Conservation (phyloP, 2,888 invertebrate species). For the Maniola hyperantus region DNA sequence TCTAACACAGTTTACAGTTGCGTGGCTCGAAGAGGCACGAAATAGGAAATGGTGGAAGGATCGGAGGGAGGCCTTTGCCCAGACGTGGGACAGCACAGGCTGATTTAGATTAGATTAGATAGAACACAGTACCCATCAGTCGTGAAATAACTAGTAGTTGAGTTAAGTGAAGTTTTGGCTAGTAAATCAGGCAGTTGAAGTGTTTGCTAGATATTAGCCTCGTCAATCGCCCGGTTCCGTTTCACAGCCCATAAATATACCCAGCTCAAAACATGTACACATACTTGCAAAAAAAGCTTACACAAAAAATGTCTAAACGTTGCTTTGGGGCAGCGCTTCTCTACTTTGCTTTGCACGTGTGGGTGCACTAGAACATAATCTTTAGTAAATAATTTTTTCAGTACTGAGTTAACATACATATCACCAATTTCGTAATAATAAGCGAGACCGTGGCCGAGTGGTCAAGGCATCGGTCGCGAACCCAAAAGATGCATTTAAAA, state of each 20-base stretch:
- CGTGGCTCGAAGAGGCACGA: no score
- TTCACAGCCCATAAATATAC: constrained; percentile 72
- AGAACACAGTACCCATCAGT: constrained; percentile 10
- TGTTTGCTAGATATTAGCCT: constrained; percentile 38
- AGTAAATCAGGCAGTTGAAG: constrained; percentile 42
- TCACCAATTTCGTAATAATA: no score
- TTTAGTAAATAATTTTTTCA: no score
- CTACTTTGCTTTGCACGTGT: constrained; percentile 29
- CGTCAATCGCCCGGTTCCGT: constrained; percentile 48
- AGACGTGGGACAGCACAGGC: no score
- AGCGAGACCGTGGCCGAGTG: no score
- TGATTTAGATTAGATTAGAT: no score
- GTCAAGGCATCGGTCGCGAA: no score
- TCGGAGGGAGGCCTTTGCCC: no score
- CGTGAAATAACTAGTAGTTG: not conserved
- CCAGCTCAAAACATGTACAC: constrained; percentile 66
- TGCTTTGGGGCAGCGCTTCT: constrained; percentile 23
- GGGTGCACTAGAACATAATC: not conserved
- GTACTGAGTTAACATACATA: no score
- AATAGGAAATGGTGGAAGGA: no score
- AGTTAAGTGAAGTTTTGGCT: constrained; percentile 2
- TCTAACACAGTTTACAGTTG: no score
- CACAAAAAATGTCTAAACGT: constrained; percentile 31
- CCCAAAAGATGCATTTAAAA: no score
- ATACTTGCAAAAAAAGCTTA: constrained; percentile 38